Evolutionary conservation across 2,797 vertebrate genomes (phyloP).

Genomic region (Spheniscus humboldti): DNA sequence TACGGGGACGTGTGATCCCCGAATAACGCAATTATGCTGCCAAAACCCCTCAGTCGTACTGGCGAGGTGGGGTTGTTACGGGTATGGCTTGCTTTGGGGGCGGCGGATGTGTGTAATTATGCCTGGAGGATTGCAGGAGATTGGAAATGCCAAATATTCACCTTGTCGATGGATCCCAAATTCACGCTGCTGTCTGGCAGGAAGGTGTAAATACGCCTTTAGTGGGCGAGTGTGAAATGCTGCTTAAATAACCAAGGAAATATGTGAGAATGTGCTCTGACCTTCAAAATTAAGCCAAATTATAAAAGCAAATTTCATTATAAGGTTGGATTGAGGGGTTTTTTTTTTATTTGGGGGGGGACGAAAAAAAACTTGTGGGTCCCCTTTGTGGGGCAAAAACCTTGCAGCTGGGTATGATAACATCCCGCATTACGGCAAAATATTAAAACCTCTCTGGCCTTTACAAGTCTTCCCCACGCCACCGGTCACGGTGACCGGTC

Average conservation of each 20-base stretch:
- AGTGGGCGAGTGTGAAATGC: neutral
- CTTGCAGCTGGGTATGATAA: neutral
- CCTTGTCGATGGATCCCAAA: neutral
- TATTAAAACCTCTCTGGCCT: neutral
- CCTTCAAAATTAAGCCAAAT: neutral
- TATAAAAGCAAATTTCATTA: neutral
- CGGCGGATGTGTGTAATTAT: neutral
- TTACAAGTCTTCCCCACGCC: neutral
- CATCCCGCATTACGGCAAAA: neutral
- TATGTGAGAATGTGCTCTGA: neutral
- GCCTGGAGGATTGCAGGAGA: neutral
- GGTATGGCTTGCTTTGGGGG: neutral
- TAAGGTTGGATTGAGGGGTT: accelerated
- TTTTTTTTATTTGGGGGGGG: neutral
- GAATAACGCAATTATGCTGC: accelerated
- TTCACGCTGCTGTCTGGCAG: neutral
- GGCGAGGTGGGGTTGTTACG: neutral
- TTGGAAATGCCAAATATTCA: neutral
- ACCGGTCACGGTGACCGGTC: neutral
- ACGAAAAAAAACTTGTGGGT: neutral
- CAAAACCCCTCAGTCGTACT: accelerated
- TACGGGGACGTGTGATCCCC: accelerated
- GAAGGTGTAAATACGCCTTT: neutral
- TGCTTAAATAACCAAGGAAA: neutral
- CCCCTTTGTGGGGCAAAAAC: neutral